Evolutionary conservation across 23 tunicate genomes (phyloP), one percentile per base, ranked within the genome.

Genomic region (Corella eumyota): DNA sequence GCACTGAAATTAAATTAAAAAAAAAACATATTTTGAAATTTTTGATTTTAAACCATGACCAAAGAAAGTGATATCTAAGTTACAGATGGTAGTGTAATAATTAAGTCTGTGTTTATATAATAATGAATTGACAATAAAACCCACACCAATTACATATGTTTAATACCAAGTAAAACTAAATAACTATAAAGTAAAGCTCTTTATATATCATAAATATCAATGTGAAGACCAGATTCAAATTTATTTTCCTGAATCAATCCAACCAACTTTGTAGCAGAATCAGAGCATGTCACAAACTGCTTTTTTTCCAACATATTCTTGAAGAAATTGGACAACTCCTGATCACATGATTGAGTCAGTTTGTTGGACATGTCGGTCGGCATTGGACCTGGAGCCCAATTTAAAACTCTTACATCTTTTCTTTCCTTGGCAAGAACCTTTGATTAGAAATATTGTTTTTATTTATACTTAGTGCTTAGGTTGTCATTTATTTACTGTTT

Each of bases 341-440:
- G 49, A 32, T 66, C 78, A 56, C 56, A 23, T 2, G 53, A 20
- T 0, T 54, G 37, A 13, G 0, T 40, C 59, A 78, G 26, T 0
- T 32, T 33, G 31, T 58, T 23, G 23, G 56, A n/a, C 96, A 87
- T 87, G 2, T 46, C 50, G 11, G 96, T 87, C 2, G 54, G 69
- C 87, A 87, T 70, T 15, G 96, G 86, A 2, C 96, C 96, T 4
- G 96, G 96, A 0, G 96, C 70, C 80, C 80, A 87, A 40, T 48
- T 68, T 50, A 87, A 37, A 7, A 87, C 76, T 53, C 81, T 60
- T 15, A 87, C 45, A 2, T 71, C 80, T 6, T 65, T 47, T 0
- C 64, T 59, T 68, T 87, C 96, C 5, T 7, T 37, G 50, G 87
- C 80, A 24, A 87, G 50, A 2, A 63, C 80, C 76, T 70, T 19